phyloP scores from a whole-genome alignment of 2,113 vertebrate genomes.

The Maccullochella peelii region DNA sequence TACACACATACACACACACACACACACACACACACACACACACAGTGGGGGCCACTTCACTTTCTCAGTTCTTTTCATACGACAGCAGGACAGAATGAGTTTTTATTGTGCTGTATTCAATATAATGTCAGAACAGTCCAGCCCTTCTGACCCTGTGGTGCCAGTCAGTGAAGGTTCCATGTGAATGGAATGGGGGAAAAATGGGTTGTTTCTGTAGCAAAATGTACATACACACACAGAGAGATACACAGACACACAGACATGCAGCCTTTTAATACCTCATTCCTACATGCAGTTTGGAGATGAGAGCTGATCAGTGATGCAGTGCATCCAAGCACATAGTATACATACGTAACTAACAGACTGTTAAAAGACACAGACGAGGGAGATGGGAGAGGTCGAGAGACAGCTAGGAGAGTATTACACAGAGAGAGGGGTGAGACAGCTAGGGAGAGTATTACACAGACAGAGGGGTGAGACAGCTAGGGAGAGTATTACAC shows the following conservation, averaged over 20 bases:
- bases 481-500: too few species aligned
- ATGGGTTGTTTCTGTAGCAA: neutral
- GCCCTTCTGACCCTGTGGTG: neutral
- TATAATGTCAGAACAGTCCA: conserved; percentile 25
- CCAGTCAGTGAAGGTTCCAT: conserved; percentile 20
- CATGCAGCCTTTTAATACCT: conserved; percentile 4
- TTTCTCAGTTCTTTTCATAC: conserved; percentile 7
- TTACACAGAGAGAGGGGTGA: neutral
- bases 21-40: neutral
- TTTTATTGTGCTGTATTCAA: neutral
- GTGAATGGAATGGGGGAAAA: conserved; percentile 1
- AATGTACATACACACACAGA: neutral
- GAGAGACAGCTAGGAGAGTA: neutral
- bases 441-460: too few species aligned
- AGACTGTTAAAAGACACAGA: neutral
- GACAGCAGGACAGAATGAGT: neutral
- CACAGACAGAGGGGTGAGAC: too few species aligned
- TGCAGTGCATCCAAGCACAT: conserved; percentile 16
- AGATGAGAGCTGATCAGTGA: neutral
- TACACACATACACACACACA: neutral
- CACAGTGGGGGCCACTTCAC: neutral
- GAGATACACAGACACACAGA: neutral
- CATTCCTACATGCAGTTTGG: neutral
- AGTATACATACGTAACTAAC: conserved; percentile 43
- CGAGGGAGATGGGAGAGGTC: neutral